These are phyloP conservation scores for Aphidoletes aphidimyza DNA, from an alignment of 2,888 invertebrate genomes.

Conservation along the genomic window DNA sequence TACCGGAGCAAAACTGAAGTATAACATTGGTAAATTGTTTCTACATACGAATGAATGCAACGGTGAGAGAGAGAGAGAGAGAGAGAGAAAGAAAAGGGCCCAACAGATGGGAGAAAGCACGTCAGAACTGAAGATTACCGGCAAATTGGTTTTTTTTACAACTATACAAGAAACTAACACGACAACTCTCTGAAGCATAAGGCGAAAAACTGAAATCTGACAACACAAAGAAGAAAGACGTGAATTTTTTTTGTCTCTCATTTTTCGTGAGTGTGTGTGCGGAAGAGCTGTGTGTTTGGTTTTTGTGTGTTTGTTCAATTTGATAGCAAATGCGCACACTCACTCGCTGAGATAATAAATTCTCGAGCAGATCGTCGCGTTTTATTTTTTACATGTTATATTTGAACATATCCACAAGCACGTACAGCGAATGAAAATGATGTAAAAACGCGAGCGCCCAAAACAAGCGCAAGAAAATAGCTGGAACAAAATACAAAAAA, in stretches of 20 bases:
- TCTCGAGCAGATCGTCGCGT: constrained; percentile 18
- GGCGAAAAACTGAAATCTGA: constrained; percentile 16
- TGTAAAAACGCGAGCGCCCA: neutral
- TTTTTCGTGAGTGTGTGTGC: too few relatives aligned
- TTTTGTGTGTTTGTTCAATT: neutral
- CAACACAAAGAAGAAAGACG: neutral
- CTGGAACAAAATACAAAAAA: neutral
- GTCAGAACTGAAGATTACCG: constrained; percentile 36
- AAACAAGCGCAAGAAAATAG: neutral
- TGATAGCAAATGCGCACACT: constrained; percentile 27
- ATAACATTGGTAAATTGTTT: neutral
- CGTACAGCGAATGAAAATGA: constrained; percentile 25
- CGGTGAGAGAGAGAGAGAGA: neutral
- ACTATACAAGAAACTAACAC: neutral
- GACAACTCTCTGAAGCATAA: neutral
- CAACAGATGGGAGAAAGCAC: neutral
- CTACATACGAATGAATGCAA: neutral
- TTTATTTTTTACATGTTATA: constrained; percentile 34
- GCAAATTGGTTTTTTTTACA: neutral
- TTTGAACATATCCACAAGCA: constrained; percentile 45
- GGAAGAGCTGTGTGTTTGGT: too few relatives aligned
- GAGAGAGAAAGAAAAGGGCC: neutral
- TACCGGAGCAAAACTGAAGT: neutral
- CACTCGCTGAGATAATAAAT: constrained; percentile 45
- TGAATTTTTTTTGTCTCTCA: neutral